Evolutionary conservation across 2,113 vertebrate species (phyloP).

Genomic region (Alaudala cheleensis): DNA sequence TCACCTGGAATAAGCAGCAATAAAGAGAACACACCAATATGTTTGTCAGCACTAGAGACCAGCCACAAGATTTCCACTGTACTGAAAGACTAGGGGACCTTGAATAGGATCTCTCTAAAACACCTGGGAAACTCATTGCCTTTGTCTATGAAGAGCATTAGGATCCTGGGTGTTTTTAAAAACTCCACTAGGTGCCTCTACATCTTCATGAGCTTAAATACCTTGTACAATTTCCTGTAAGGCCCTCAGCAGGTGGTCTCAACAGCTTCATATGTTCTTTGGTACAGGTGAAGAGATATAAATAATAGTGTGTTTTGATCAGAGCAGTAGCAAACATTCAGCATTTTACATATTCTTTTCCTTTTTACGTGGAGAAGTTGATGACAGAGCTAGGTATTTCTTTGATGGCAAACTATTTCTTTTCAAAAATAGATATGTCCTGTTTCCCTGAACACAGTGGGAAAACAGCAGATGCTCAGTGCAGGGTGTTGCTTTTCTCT

Average conservation of each 20-base stretch:
- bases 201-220: slow-evolving; percentile 22
- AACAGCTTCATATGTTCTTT: background rate
- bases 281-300: background rate
- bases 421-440: background rate
- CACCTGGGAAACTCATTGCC: background rate
- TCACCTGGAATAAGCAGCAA: background rate
- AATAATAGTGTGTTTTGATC: background rate
- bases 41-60: background rate
- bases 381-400: background rate
- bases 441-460: background rate
- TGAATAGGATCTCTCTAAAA: background rate
- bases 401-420: background rate
- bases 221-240: background rate
- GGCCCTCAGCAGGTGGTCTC: background rate
- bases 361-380: background rate
- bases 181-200: background rate
- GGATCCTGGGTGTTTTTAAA: background rate
- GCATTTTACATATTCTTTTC: background rate
- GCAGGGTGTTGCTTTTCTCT: background rate
- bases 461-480: background rate
- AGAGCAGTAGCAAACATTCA: background rate
- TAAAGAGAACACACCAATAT: background rate
- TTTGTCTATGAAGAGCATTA: background rate
- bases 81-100: background rate
- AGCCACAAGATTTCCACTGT: background rate